phyloP scores from a whole-genome alignment of 2,113 vertebrate species.

The Camelus dromedarius region DNA sequence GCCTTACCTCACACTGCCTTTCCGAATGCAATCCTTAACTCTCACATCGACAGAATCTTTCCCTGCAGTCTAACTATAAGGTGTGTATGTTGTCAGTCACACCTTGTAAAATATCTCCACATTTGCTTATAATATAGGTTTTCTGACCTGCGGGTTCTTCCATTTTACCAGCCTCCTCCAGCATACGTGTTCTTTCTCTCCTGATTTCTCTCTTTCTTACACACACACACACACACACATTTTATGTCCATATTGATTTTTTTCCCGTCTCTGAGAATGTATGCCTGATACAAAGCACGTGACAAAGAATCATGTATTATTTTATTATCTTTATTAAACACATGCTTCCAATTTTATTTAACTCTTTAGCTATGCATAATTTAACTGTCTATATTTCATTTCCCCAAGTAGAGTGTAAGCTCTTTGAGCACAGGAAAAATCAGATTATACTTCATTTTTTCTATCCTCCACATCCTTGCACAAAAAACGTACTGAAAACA shows the following conservation, averaged over 20 bases:
- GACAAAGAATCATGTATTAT: background rate
- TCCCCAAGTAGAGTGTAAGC: background rate
- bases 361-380: background rate
- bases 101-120: background rate
- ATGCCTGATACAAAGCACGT: background rate
- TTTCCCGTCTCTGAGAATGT: background rate
- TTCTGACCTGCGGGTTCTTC: background rate
- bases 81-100: background rate
- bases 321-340: slow-evolving; percentile 29
- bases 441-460: background rate
- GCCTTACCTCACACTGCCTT: background rate
- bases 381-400: background rate
- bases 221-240: background rate
- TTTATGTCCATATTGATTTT: background rate
- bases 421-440: slow-evolving; percentile 1
- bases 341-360: slow-evolving; percentile 25
- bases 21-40: background rate
- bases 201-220: background rate
- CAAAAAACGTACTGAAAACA: background rate
- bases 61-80: background rate
- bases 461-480: background rate
- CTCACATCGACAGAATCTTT: background rate
- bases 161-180: background rate
- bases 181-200: too few species aligned
- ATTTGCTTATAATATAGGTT: background rate